Base-by-base conservation (phyloP, 2,888 invertebrate species). In the Caenorhabditis sinica region DNA sequence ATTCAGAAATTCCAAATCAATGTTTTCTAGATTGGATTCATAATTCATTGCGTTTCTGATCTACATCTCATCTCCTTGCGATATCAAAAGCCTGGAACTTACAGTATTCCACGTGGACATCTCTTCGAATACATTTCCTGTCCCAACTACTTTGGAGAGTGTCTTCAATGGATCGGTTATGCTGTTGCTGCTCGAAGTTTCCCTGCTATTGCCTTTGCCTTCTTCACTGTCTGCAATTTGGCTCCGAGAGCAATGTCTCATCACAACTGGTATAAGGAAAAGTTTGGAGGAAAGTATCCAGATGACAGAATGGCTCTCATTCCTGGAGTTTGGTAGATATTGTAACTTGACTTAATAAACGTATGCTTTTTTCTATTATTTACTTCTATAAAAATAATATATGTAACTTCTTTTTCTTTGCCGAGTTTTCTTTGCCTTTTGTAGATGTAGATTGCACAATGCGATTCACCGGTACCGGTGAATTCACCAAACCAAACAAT, bases 111-210 rank as follows among this genome's bases (percentile, higher is more conserved):
- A 4, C 45, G 40, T 28, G 69, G 77, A 0, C 61, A 43, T 1
- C 88, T 94, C 91, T 94, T 94, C 87, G 92, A 93, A 30, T 93
- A 91, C 86, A 93, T 94, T 3, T 94, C 94, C 5, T 93, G 94
- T 25, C 94, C 94, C 4, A 94, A 94, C 89, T 94, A 94, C 89
- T 94, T 94, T 86, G 94, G 94, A 2, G 95, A 95, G 91, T 94
- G 94, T 43, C 51, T 94, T 23, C 94, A 95, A 89, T 95, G 94
- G 95, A 91, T 91, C 85, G 94, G 94, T 0, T 94, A 93, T 91
- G 94, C 94, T 8, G 53, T 94, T 0, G 93, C 93, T 25, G 91
- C 93, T 43, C 93, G 82, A 84, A 92, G 93, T 13, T 88, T 93
- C 6, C 93, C 94, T 4, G 93, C 93, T 2, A 81, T 93, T 3